These are phyloP conservation scores for Tapirus indicus DNA, from an alignment of 2,797 vertebrate genomes.

Conservation along the genomic window DNA sequence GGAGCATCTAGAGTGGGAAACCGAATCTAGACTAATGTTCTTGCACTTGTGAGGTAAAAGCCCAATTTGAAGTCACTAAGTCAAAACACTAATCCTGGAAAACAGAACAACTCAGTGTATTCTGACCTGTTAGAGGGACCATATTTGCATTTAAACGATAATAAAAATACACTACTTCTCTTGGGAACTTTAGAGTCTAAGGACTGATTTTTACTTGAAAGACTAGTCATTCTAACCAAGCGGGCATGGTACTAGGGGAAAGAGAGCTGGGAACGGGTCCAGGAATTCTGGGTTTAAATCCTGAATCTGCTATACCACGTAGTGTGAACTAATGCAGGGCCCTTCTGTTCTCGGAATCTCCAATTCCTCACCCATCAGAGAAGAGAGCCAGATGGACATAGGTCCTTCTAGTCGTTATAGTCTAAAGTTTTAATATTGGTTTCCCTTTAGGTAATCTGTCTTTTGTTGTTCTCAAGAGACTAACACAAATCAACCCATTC, in stretches of 20 bases:
- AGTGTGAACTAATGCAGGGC: background rate
- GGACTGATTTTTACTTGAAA: background rate
- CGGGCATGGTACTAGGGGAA: background rate
- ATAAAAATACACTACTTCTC: background rate
- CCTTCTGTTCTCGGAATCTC: background rate
- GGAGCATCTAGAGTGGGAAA: background rate
- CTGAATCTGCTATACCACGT: background rate
- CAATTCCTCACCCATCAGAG: background rate
- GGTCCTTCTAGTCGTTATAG: background rate
- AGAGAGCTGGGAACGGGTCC: background rate
- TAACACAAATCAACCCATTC: background rate
- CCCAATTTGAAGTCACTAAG: background rate
- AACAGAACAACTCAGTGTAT: background rate
- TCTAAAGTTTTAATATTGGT: background rate
- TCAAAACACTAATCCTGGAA: conserved; percentile 20
- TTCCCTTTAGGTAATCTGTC: background rate
- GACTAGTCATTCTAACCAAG: background rate
- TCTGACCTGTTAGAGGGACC: background rate
- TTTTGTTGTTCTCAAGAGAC: background rate
- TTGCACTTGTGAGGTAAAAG: background rate
- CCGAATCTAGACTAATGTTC: background rate
- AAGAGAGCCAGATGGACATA: background rate
- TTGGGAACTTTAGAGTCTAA: background rate
- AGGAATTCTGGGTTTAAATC: conserved; percentile 11
- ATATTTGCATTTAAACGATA: conserved; percentile 21